Evolutionary conservation across 2,888 invertebrate species (phyloP).

Genomic region (Drosophila lutescens): DNA sequence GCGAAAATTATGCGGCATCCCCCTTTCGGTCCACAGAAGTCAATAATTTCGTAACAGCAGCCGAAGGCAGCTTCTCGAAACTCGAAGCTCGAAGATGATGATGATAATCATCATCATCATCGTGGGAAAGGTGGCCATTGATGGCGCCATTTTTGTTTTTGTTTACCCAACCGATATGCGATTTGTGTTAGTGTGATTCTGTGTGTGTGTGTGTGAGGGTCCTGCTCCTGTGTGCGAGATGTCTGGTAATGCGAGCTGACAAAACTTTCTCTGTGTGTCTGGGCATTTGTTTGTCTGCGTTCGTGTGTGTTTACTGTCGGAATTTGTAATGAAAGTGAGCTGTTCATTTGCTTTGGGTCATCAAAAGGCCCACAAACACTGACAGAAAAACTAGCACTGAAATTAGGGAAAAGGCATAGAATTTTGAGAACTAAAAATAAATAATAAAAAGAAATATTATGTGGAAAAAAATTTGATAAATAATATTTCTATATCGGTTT

Average conservation of each 20-base stretch:
- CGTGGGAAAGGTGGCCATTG: slow-evolving; percentile 65
- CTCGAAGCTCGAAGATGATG: slow-evolving; percentile 2
- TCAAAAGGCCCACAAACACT: slow-evolving; percentile 63
- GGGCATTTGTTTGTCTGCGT: slow-evolving; percentile 39
- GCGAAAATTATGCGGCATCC: slow-evolving; percentile 41
- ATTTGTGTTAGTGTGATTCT: slow-evolving; percentile 10
- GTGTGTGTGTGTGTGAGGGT: slow-evolving; percentile 21
- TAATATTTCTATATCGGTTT: too few species aligned
- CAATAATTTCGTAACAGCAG: slow-evolving; percentile 57
- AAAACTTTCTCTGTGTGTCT: slow-evolving; percentile 66
- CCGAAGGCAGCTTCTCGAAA: slow-evolving; percentile 3
- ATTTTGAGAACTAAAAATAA: background rate
- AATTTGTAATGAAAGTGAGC: slow-evolving; percentile 78
- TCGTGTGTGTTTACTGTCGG: slow-evolving; percentile 67
- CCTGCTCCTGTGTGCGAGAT: slow-evolving; percentile 30
- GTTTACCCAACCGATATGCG: slow-evolving; percentile 59
- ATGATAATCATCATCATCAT: slow-evolving; percentile 36
- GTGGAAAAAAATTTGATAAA: too few species aligned
- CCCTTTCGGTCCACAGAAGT: slow-evolving; percentile 26
- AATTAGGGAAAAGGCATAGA: too few species aligned
- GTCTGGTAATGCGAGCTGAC: slow-evolving; percentile 72
- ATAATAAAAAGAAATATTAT: too few species aligned
- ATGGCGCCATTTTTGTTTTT: slow-evolving; percentile 77
- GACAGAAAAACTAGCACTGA: background rate
- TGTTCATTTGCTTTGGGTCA: slow-evolving; percentile 79